A percentile compares a stretch with the other conserved stretches of the same genome.
These are phyloP conservation scores for Oncorhynchus tshawytscha DNA, from an alignment of 2,113 vertebrate genomes.

Conservation along the genomic window DNA sequence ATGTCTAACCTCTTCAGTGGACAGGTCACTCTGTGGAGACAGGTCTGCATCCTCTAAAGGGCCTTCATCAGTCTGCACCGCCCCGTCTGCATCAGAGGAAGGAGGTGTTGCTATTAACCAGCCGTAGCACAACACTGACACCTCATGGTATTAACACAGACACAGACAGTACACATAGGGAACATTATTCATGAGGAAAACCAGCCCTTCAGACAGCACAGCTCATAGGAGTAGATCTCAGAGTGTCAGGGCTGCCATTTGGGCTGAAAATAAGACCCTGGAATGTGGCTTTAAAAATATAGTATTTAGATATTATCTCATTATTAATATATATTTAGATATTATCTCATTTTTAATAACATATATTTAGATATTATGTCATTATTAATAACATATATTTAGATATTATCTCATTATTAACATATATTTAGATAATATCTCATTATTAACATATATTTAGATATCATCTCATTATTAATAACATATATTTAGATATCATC, in stretches of 20 bases:
- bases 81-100: not conserved
- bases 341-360: too few relatives aligned
- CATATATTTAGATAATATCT: too few relatives aligned
- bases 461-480: too few relatives aligned
- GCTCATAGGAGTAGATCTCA: not conserved
- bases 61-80: not conserved
- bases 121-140: conserved; percentile 74
- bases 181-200: not conserved
- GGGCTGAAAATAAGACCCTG: not conserved
- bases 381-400: not conserved
- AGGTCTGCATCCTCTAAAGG: not conserved
- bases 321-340: too few relatives aligned
- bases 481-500: too few relatives aligned
- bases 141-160: conserved; percentile 66
- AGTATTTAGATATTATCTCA: too few relatives aligned
- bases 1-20: too few relatives aligned
- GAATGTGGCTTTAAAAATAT: not conserved
- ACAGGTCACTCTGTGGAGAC: not conserved
- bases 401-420: not conserved
- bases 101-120: not conserved
- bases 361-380: too few relatives aligned
- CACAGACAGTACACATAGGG: not conserved
- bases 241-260: not conserved
- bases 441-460: too few relatives aligned
- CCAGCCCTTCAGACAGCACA: not conserved